phyloP scores from a whole-genome alignment of 2,888 invertebrate species.

The Microchrysa polita region DNA sequence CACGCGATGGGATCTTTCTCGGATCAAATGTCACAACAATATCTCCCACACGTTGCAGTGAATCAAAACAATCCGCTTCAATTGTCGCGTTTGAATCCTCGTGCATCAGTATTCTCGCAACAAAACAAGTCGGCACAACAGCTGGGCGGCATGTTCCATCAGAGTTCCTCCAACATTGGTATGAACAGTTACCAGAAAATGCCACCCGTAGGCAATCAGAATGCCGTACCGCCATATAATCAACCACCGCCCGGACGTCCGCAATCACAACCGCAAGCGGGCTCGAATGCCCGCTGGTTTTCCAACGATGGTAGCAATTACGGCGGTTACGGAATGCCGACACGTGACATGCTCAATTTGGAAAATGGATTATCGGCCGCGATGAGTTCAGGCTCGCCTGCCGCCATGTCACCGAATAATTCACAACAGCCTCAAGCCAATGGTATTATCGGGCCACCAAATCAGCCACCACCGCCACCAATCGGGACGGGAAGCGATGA shows the following conservation, averaged over 20 bases:
- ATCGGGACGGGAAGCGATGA: constrained; percentile 56
- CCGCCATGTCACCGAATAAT: constrained; percentile 64
- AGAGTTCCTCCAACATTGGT: constrained; percentile 53
- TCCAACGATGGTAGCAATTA: constrained; percentile 54
- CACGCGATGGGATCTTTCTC: constrained; percentile 49
- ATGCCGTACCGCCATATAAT: constrained; percentile 48
- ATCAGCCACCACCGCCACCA: constrained; percentile 50
- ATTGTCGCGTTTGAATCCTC: constrained; percentile 79
- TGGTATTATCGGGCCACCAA: constrained; percentile 50
- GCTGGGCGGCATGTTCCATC: constrained; percentile 54
- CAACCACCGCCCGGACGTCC: constrained; percentile 55
- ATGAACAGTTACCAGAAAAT: constrained; percentile 53
- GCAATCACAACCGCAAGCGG: constrained; percentile 57
- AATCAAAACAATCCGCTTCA: constrained; percentile 63
- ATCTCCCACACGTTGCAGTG: constrained; percentile 52
- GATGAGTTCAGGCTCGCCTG: constrained; percentile 59
- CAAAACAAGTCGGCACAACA: constrained; percentile 52
- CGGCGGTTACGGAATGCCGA: constrained; percentile 56
- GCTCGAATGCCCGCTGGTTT: constrained; percentile 56
- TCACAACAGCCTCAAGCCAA: constrained; percentile 53
- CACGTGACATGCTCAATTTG: constrained; percentile 60
- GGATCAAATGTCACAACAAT: constrained; percentile 52
- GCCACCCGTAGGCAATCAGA: constrained; percentile 46
- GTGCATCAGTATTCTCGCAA: constrained; percentile 79
- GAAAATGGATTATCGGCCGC: constrained; percentile 58